phyloP scores from a whole-genome alignment of 1,140 invertebrate species.

The Condylostylus longicornis region DNA sequence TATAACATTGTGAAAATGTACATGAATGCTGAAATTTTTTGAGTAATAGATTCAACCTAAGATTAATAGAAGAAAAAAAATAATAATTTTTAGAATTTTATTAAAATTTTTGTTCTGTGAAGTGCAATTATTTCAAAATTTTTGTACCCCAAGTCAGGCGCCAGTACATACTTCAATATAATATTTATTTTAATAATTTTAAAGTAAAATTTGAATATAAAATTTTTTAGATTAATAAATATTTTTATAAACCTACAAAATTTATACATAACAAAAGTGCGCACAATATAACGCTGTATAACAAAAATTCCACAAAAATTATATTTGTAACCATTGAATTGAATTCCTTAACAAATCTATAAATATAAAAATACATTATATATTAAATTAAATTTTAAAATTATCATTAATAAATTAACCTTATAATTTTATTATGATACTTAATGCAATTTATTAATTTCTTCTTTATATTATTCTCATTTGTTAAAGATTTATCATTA shows the following conservation, averaged over 20 bases:
- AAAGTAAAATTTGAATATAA: neutral
- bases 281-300: constrained; percentile 21
- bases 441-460: constrained; percentile 15
- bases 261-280: constrained; percentile 24
- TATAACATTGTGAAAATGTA: constrained; percentile 27
- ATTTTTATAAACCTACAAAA: constrained; percentile 21
- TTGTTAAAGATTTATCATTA: constrained; percentile 1
- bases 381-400: neutral
- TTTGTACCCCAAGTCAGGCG: too few relatives aligned
- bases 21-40: constrained; percentile 12
- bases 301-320: constrained; percentile 19
- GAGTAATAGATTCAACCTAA: constrained; percentile 6
- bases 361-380: neutral
- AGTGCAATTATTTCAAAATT: neutral
- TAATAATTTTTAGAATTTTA: neutral
- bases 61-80: neutral
- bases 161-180: too few relatives aligned
- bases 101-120: neutral
- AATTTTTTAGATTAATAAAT: neutral
- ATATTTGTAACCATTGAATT: constrained; percentile 20
- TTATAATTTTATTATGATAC: constrained; percentile 11
- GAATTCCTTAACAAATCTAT: constrained; percentile 18
- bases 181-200: too few relatives aligned
- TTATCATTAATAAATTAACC: constrained; percentile 5
- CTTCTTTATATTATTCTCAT: constrained; percentile 3